Evolutionary conservation across 2,888 invertebrate species (phyloP), one percentile per base, ranked within the genome.

Genomic region (Drosophila sordidula): DNA sequence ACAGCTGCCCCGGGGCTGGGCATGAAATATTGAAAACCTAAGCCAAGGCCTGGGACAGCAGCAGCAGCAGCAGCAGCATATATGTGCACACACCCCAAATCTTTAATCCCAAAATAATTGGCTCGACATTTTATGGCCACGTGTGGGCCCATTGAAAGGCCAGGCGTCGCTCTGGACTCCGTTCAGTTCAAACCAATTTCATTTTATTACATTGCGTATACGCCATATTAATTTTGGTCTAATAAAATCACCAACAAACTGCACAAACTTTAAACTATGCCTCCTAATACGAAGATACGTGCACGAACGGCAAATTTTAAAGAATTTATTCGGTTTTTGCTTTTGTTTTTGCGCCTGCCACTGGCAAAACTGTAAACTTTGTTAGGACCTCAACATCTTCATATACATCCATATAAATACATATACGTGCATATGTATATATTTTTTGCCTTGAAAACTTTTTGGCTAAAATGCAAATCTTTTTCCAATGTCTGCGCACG

Each of bases 81-180:
- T 11, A 8, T n/a, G 9, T n/a, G 9, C 26, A 25, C 18, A 26
- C 25, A 57, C 58, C 67, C 34, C 50, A 75, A 72, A 77, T 72
- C 71, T 75, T 79, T 77, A 77, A 79, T 77, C 77, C 80, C 46
- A 57, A 79, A 66, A 86, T 80, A 86, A 80, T 80, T 80, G 80
- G 67, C 70, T 64, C 57, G 55, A 62, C 71, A 70, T 77, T 77
- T 79, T 75, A 77, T 68, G 70, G 50, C 39, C 73, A 66, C 57
- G 75, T 71, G 49, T 61, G 70, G 52, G 45, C 34, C 54, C 25
- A 41, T 29, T 16, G 47, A 16, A 16, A 41, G 42, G 18, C 34
- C 14, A 12, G 22, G 14, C 18, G 39, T n/a, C 4, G 49, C 11
- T 12, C 42, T 34, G 25, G 36, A 18, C 56, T 22, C 42, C 41